Conservation (phyloP, 2,797 vertebrate species). For the Trachurus trachurus region DNA sequence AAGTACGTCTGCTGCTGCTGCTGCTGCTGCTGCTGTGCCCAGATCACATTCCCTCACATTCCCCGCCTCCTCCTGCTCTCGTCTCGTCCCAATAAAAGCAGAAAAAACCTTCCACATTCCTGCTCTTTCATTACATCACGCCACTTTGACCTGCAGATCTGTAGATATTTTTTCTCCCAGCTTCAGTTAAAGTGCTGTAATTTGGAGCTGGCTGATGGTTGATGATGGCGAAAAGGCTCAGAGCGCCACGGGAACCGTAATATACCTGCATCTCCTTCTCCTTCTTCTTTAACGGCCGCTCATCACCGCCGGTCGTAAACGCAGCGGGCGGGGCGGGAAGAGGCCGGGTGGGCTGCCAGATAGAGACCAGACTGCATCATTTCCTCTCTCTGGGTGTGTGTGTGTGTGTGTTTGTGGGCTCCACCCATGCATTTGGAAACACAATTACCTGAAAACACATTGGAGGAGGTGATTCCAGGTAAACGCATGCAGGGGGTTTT, state of each 20-base stretch:
- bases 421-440: neutral
- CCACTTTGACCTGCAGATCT: slow-evolving; percentile 4
- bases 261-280: neutral
- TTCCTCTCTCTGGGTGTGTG: neutral
- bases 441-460: slow-evolving; percentile 23
- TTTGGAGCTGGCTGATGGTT: neutral
- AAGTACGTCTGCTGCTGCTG: slow-evolving; percentile 19
- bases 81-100: neutral
- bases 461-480: neutral
- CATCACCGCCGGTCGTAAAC: slow-evolving; percentile 41
- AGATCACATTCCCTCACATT: neutral
- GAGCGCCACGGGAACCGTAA: neutral
- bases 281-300: slow-evolving; percentile 9
- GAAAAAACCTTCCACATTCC: neutral
- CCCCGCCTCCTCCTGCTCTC: neutral
- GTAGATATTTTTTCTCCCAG: neutral
- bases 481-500: neutral
- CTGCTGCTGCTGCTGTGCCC: slow-evolving; percentile 3
- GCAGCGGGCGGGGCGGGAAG: slow-evolving; percentile 25
- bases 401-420: neutral
- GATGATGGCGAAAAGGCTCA: neutral
- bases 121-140: neutral
- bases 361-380: slow-evolving; percentile 4
- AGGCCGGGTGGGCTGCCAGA: slow-evolving; percentile 17
- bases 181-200: neutral